Evolutionary conservation across 64 coral and sea anemone species (phyloP).

Genomic region (Cladopsammia gracilis): DNA sequence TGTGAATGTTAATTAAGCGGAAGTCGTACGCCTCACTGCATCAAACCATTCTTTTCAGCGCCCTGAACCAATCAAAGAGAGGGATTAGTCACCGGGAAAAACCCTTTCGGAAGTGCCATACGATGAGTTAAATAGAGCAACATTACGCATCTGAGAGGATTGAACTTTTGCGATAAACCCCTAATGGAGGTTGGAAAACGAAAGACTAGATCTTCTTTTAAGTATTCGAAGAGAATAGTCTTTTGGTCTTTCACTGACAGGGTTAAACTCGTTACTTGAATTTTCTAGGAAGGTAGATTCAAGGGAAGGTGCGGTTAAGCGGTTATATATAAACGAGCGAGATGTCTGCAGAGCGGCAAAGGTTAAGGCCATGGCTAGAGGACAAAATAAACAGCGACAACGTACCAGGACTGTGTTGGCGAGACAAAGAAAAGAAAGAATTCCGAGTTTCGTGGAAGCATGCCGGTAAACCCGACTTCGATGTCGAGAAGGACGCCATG

Average conservation of each 20-base stretch:
- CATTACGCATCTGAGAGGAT: neutral
- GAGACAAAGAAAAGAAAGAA: conserved; percentile 58
- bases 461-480: conserved; percentile 96
- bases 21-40: neutral
- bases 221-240: neutral
- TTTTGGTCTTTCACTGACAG: neutral
- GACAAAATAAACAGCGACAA: conserved; percentile 77
- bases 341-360: conserved; percentile 64
- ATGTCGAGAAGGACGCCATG: conserved; percentile 82
- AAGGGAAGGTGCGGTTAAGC: neutral
- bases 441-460: conserved; percentile 96
- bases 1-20: neutral
- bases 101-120: neutral
- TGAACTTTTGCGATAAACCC: neutral
- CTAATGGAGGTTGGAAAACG: conserved; percentile 37
- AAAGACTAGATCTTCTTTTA: conserved; percentile 3
- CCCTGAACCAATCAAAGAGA: neutral
- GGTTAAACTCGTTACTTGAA: conserved; percentile 15
- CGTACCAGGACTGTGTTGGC: conserved; percentile 82
- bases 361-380: conserved; percentile 84
- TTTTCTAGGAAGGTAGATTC: conserved; percentile 21
- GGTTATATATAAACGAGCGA: neutral
- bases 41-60: too few species aligned
- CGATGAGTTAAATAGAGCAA: neutral
- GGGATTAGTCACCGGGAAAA: neutral